A percentile compares a stretch with the other conserved stretches of the same genome.
Evolutionary conservation across 2,797 vertebrate genomes (phyloP).

Genomic region (Pterois miles): DNA sequence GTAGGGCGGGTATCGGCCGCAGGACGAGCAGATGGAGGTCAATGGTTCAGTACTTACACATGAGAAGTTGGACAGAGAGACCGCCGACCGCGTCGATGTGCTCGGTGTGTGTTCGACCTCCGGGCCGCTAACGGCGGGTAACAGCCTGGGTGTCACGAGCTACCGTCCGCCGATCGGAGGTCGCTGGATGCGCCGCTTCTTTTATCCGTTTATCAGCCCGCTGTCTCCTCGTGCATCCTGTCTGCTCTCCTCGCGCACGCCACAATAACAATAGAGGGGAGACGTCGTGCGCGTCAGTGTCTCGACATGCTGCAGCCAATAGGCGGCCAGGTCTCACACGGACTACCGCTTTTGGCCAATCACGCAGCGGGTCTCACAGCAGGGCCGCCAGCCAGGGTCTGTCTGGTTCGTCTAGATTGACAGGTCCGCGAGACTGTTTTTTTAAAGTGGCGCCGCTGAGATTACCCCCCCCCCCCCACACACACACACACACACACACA

Average conservation of each 20-base stretch:
- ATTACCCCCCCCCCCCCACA: constrained; percentile 49
- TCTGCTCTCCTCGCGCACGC: constrained; percentile 66
- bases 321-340: constrained; percentile 5
- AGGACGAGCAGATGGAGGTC: no score
- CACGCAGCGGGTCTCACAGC: constrained; percentile 41
- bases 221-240: constrained; percentile 76
- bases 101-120: no score
- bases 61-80: no score
- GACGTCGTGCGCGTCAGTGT: constrained; percentile 77
- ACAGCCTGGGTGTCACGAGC: no score
- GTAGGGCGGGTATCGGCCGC: no score
- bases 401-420: constrained; percentile 78
- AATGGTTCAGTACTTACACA: no score
- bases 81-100: no score
- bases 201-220: constrained; percentile 59
- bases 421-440: constrained; percentile 80
- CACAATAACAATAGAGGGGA: constrained; percentile 83
- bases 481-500: constrained; percentile 1
- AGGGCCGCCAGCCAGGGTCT: constrained; percentile 68
- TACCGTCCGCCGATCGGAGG: constrained; percentile 8
- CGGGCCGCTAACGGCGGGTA: no score
- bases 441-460: constrained; percentile 82
- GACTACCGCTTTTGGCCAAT: constrained; percentile 62
- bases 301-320: constrained; percentile 78
- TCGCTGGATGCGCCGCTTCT: constrained; percentile 26